A percentile compares a stretch with the other conserved stretches of the same genome.
These are phyloP conservation scores for Gobiocypris rarus DNA, from an alignment of 2,113 vertebrate genomes.

Conservation along the genomic window DNA sequence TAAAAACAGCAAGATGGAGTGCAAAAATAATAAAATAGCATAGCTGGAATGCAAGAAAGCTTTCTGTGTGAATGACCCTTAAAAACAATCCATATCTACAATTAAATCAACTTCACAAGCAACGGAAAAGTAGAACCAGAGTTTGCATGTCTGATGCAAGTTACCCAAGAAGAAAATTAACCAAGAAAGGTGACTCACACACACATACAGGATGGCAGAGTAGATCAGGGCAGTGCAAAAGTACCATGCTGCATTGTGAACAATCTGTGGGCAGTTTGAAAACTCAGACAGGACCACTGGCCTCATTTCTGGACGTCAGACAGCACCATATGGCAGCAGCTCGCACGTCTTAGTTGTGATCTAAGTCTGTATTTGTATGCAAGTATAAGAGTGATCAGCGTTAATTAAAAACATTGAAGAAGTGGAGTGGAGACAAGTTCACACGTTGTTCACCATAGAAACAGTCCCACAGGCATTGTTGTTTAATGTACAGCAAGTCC, in stretches of 20 bases:
- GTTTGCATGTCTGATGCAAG: background rate
- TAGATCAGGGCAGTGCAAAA: no score
- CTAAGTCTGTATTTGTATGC: slow-evolving; percentile 72
- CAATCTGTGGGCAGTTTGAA: slow-evolving; percentile 72
- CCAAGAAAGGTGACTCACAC: slow-evolving; percentile 26
- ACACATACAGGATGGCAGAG: no score
- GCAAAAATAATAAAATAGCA: background rate
- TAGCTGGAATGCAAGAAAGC: background rate
- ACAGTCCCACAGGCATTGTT: slow-evolving; percentile 70
- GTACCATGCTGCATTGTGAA: background rate
- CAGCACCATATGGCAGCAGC: slow-evolving; percentile 80
- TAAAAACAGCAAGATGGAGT: background rate
- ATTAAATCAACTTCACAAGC: background rate
- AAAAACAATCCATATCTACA: background rate
- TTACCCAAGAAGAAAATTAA: background rate
- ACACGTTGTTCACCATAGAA: slow-evolving; percentile 58
- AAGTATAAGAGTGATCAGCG: slow-evolving; percentile 71
- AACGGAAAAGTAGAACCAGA: background rate
- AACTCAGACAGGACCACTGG: slow-evolving; percentile 79
- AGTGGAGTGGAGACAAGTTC: slow-evolving; percentile 56
- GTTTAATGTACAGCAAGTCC: slow-evolving; percentile 71
- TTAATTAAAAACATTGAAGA: slow-evolving; percentile 75
- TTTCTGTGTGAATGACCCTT: background rate
- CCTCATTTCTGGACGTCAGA: slow-evolving; percentile 82
- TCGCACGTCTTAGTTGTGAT: slow-evolving; percentile 73